Conservation (phyloP, 2,113 vertebrate species). For the Centropus bengalensis region DNA sequence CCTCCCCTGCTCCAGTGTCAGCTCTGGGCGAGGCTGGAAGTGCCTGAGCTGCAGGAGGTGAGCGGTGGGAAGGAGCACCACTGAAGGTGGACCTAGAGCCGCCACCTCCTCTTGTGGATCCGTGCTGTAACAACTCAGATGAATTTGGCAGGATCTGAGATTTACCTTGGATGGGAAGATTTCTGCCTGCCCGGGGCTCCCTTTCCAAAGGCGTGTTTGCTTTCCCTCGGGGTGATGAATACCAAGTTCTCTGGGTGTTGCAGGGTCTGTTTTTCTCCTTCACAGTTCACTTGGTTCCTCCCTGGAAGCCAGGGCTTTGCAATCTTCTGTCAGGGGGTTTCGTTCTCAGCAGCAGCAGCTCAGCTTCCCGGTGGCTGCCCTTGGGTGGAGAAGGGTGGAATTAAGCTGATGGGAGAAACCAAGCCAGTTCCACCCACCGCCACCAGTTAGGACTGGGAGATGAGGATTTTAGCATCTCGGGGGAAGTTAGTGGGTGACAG, state of each 20-base stretch:
- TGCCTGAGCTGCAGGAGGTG: neutral
- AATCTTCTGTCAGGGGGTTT: neutral
- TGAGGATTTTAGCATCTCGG: neutral
- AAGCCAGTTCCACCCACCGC: neutral
- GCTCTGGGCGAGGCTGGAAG: neutral
- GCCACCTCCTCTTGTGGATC: neutral
- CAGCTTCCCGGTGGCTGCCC: neutral
- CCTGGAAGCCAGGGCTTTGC: conserved; percentile 34
- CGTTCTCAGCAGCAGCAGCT: neutral
- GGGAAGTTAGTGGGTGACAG: neutral
- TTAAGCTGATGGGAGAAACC: neutral
- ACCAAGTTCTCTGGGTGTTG: neutral
- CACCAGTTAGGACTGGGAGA: neutral
- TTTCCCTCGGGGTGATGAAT: conserved; percentile 36
- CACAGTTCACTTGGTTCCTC: conserved; percentile 54
- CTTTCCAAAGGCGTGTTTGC: conserved; percentile 37
- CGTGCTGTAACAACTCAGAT: neutral
- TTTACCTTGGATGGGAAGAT: conserved; percentile 19
- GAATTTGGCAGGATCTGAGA: neutral
- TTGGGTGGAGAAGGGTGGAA: neutral
- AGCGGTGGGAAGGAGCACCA: neutral
- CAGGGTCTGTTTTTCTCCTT: conserved; percentile 46
- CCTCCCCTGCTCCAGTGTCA: neutral
- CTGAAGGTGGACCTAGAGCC: neutral
- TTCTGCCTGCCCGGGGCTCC: neutral